phyloP scores from a whole-genome alignment of 2,888 invertebrate species.

The Ectemnius cavifrons region DNA sequence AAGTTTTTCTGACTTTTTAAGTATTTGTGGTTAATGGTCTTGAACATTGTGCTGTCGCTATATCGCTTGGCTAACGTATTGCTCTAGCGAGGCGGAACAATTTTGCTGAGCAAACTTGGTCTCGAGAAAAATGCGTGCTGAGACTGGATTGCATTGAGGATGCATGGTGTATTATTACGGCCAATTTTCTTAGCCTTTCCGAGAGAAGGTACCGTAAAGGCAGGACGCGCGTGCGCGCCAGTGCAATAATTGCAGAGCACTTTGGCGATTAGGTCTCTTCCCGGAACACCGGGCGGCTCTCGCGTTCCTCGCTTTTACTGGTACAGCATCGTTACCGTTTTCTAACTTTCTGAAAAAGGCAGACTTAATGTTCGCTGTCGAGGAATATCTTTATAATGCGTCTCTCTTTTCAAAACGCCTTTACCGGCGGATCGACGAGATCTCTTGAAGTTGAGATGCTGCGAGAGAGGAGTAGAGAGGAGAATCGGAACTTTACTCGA shows the following conservation, averaged over 20 bases:
- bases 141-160: conserved; percentile 33
- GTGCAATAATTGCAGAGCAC: conserved; percentile 42
- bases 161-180: conserved; percentile 48
- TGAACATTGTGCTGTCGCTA: no score
- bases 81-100: background rate
- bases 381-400: background rate
- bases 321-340: conserved; percentile 34
- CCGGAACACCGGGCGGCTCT: conserved; percentile 13
- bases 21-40: no score
- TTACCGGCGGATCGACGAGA: no score
- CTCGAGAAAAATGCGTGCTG: background rate
- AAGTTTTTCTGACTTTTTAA: no score
- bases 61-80: no score
- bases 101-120: conserved; percentile 1
- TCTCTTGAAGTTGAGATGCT: no score
- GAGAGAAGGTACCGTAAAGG: conserved; percentile 49
- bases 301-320: conserved; percentile 3
- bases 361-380: background rate
- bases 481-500: no score
- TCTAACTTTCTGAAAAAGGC: conserved; percentile 19
- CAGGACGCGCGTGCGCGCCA: conserved; percentile 45
- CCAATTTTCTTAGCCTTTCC: conserved; percentile 47
- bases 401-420: background rate
- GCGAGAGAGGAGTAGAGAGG: no score
- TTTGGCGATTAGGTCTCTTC: conserved; percentile 32